Evolutionary conservation across 2,888 invertebrate genomes (phyloP).

Genomic region (Cheilosia pagana): DNA sequence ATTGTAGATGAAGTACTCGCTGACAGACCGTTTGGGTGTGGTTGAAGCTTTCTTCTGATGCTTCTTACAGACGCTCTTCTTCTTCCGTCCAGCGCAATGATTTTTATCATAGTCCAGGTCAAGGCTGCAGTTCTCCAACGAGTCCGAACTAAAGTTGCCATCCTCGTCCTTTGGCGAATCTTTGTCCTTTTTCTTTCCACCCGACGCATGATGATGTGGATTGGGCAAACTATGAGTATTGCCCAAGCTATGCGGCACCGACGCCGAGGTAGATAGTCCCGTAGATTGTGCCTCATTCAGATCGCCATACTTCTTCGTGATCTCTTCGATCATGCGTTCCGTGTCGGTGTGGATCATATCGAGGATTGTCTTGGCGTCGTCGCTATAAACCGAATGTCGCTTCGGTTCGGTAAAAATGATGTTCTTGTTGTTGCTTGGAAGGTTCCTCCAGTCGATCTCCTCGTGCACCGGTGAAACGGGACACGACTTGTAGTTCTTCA

Average conservation of each 20-base stretch:
- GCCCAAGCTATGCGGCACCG: conserved; percentile 78
- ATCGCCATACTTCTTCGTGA: conserved; percentile 87
- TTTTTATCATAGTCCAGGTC: conserved; percentile 82
- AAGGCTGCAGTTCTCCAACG: conserved; percentile 89
- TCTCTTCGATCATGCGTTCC: conserved; percentile 88
- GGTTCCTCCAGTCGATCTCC: conserved; percentile 88
- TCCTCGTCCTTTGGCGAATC: conserved; percentile 84
- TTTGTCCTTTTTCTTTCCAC: conserved; percentile 62
- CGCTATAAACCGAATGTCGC: conserved; percentile 83
- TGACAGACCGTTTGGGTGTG: conserved; percentile 87
- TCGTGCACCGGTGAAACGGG: conserved; percentile 93
- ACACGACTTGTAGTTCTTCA: conserved; percentile 89
- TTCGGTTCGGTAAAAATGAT: conserved; percentile 80
- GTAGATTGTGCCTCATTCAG: conserved; percentile 84
- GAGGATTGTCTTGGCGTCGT: conserved; percentile 85
- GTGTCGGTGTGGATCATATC: conserved; percentile 87
- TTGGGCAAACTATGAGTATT: conserved; percentile 55
- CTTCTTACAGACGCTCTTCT: conserved; percentile 65
- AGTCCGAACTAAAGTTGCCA: conserved; percentile 91
- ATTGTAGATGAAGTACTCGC: conserved; percentile 90
- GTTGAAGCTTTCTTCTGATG: conserved; percentile 58
- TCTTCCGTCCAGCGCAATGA: conserved; percentile 76
- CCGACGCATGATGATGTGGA: conserved; percentile 37
- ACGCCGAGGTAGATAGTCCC: conserved; percentile 77
- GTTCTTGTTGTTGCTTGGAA: conserved; percentile 81